Conservation (phyloP, 2,888 invertebrate genomes). For the Conchocele bisecta region DNA sequence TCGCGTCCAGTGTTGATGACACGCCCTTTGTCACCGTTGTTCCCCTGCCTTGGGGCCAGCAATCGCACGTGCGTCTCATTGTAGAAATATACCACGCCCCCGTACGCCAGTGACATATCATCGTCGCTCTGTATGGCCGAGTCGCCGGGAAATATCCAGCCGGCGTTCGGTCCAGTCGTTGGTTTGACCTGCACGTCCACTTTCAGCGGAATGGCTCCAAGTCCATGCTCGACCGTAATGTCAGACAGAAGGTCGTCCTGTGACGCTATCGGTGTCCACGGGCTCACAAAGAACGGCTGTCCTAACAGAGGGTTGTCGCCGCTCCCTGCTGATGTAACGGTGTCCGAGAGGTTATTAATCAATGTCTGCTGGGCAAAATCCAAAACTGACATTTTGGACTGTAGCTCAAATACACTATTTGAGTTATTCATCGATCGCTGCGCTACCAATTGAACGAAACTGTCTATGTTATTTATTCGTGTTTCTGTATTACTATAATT, state of each 20-base stretch:
- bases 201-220: slow-evolving; percentile 29
- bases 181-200: slow-evolving; percentile 43
- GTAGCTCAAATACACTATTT: too few relatives aligned
- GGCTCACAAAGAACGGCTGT: slow-evolving; percentile 33
- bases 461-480: too few relatives aligned
- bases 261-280: slow-evolving; percentile 37
- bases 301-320: too few relatives aligned
- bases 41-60: slow-evolving; percentile 26
- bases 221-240: slow-evolving; percentile 20
- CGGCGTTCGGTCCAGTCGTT: slow-evolving; percentile 22
- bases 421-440: too few relatives aligned
- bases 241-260: slow-evolving; percentile 10
- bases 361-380: too few relatives aligned
- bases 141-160: slow-evolving; percentile 42
- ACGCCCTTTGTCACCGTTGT: slow-evolving; percentile 10
- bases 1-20: slow-evolving; percentile 29
- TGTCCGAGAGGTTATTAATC: too few relatives aligned
- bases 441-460: too few relatives aligned
- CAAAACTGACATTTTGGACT: too few relatives aligned
- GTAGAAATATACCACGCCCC: slow-evolving; percentile 45
- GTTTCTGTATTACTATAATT: too few relatives aligned
- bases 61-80: slow-evolving; percentile 33
- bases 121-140: slow-evolving; percentile 34
- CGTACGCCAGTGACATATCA: slow-evolving; percentile 15
- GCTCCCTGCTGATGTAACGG: too few relatives aligned